Evolutionary conservation across 2,888 invertebrate genomes (phyloP), one percentile per base, ranked within the genome.

Genomic region (Agrotis exclamationis): DNA sequence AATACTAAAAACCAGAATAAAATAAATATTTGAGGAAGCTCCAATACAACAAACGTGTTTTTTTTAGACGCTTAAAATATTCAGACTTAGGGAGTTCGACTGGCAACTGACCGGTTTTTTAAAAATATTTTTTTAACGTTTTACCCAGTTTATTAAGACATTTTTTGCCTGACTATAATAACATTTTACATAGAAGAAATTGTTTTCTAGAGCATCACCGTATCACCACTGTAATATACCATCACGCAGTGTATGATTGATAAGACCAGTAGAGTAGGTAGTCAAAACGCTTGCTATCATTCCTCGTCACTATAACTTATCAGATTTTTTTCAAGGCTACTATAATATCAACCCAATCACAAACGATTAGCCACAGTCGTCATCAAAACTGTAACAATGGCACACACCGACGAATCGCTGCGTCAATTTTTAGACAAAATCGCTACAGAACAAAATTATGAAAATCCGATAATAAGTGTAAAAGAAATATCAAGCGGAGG

Each of bases 401-500:
- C 70, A 51, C 28, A 66, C 54, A 33, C 14, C 11, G 44, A 70
- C 28, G 62, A 54, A 22, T 28, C 53, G 13, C 48, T 82, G 9
- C 63, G 28, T 0, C n/a, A 63, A 9, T 57, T 79, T 9, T 39
- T 81, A 9, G 53, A 62, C 7, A 82, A 83, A 57, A 87, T 93
- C 50, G 86, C 92, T 7, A 75, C 59, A 24, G 82, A 87, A 56
- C 83, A 87, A 28, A 72, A 85, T 4, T 90, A 87, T 70, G 58
- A 80, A 22, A 72, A 87, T 14, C 72, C 79, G 28, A 77, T 86
- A n/a, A 71, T 90, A 5, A 74, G 83, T 22, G 47, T 93, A 16
- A 79, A 86, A 13, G 82, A 87, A 2, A 82, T 89, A 14, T 80
- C 87, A 6, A 89, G 87, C 0, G 90, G 82, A 5, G 93, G 93